A percentile compares a stretch with the other conserved stretches of the same genome.
These are phyloP conservation scores for Laticauda colubrina DNA, from an alignment of 2,113 vertebrate species.

Conservation along the genomic window DNA sequence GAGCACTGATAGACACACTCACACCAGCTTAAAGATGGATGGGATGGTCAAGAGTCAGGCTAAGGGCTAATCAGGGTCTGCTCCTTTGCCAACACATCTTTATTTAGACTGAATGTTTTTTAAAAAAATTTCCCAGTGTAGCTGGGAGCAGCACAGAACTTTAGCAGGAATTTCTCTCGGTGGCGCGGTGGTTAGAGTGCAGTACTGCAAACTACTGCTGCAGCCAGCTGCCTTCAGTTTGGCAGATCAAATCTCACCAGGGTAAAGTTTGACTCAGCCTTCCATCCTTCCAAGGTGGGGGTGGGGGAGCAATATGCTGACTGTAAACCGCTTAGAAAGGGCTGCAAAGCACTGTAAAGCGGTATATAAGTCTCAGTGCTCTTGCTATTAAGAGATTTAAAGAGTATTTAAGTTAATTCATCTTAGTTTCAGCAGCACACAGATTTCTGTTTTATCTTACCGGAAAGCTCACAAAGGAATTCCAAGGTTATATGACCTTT, in stretches of 20 bases:
- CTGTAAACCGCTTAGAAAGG: no score
- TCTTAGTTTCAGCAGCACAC: background rate
- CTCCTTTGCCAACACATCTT: background rate
- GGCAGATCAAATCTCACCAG: no score
- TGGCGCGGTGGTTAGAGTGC: no score
- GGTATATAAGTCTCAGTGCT: no score
- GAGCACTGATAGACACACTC: background rate
- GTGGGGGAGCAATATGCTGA: no score
- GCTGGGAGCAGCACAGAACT: background rate
- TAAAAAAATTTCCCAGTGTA: background rate
- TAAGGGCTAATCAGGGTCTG: background rate
- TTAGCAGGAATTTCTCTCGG: background rate
- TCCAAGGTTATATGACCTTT: rapidly evolving
- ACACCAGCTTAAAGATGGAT: background rate
- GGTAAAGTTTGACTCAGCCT: no score
- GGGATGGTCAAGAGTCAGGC: background rate
- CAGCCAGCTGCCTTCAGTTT: no score
- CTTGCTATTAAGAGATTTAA: background rate
- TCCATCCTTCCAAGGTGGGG: no score
- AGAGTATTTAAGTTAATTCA: background rate
- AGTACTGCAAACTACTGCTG: no score
- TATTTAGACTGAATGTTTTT: background rate
- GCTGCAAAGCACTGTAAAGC: no score
- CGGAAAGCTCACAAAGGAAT: background rate
- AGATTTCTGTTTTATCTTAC: background rate